Base-by-base conservation (phyloP, 2,888 invertebrate genomes). In the Vesta saturnalis region DNA sequence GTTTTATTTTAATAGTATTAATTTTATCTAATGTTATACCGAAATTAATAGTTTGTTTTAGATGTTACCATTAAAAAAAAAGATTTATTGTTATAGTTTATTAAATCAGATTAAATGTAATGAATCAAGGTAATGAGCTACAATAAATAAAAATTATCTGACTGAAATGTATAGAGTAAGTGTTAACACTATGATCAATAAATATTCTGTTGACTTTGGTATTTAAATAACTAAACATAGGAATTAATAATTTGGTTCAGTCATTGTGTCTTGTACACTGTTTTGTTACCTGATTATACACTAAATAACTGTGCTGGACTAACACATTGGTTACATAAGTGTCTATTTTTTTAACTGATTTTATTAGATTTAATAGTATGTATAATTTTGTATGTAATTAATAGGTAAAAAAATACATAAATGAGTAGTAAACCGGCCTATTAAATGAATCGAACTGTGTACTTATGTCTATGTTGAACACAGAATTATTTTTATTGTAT, bases 381-480 rank as follows among this genome's bases (percentile, higher is more conserved):
- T 1, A 47, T 47, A 52, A 52, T 52, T 52, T 52, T 49, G 52
- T 52, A 52, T 52, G 19, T 21, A 19, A 19, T n/a, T 16, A n/a
- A 14, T 43, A 15, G 60, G 23, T 16, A 62, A 67, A 60, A 23
- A 10, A 54, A 57, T 60, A 14, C 55, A 35, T 66, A 61, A 60
- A 68, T 30, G 71, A 72, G 77, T 77, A 77, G 77, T 77, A 58
- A 73, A 77, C 73, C 77, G 77, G 77, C 77, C 77, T 77, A 77
- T 68, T 69, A 70, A n/a, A 72, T 65, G 67, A 61, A 63, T 66
- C 59, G 61, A 74, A 74, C 70, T 74, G 73, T 74, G 73, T 75
- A 73, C 71, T 74, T 71, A 21, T n/a, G n/a, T 52, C 52, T 52
- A 72, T 49, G 60, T 69, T 64, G 23, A 64, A 64, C 63, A 70